These are phyloP conservation scores for Petrolisthes manimaculis DNA, from an alignment of 2,888 invertebrate species.

Conservation along the genomic window DNA sequence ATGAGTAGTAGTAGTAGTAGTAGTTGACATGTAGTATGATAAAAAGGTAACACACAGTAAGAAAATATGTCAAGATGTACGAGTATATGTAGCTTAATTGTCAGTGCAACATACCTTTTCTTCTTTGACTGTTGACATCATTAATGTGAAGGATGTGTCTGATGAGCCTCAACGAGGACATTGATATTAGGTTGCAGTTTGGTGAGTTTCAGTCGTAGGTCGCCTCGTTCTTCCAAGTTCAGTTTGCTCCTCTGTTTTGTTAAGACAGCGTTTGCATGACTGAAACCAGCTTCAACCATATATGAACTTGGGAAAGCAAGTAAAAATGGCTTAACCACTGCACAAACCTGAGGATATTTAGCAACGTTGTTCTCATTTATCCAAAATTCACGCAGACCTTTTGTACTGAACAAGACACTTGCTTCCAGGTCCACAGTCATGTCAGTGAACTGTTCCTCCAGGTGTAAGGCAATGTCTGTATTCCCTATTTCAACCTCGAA, in stretches of 20 bases:
- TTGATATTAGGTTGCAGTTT: constrained; percentile 32
- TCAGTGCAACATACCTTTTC: too few species aligned
- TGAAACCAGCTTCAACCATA: constrained; percentile 41
- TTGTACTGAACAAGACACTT: constrained; percentile 35
- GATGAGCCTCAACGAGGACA: constrained; percentile 17
- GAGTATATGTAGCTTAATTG: too few species aligned
- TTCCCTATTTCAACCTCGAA: too few species aligned
- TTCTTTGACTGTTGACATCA: constrained; percentile 10
- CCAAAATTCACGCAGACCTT: constrained; percentile 23
- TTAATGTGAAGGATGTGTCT: constrained; percentile 22
- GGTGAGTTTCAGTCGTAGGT: constrained; percentile 40
- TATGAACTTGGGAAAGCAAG: constrained; percentile 36
- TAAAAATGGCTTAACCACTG: constrained; percentile 29
- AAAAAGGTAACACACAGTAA: too few species aligned
- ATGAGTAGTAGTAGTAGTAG: too few species aligned
- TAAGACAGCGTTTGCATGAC: constrained; percentile 38
- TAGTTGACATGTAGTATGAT: too few species aligned
- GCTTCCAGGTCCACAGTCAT: constrained; percentile 31
- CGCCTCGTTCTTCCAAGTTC: constrained; percentile 36
- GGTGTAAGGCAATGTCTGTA: constrained; percentile 9
- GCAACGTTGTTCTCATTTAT: constrained; percentile 20
- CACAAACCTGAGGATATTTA: constrained; percentile 36
- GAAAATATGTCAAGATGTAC: too few species aligned
- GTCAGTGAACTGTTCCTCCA: constrained; percentile 7
- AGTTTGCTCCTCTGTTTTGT: constrained; percentile 35